A percentile compares a stretch with the other conserved stretches of the same genome.
phyloP scores from a whole-genome alignment of 2,797 vertebrate species.

The Chiloscyllium punctatum region DNA sequence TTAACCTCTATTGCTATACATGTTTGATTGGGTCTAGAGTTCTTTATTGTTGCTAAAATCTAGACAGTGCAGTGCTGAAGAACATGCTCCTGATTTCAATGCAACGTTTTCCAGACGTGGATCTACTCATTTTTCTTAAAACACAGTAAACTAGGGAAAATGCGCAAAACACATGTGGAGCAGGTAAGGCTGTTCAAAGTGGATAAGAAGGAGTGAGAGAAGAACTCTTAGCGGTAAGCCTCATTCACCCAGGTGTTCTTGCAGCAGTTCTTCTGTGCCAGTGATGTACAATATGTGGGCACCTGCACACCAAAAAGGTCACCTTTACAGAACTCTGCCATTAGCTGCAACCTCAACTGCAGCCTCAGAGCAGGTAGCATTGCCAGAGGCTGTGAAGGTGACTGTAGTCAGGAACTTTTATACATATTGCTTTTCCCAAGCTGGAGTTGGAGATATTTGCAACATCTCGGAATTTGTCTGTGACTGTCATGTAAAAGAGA shows the following conservation, averaged over 20 bases:
- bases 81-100: not conserved
- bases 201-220: too few species aligned
- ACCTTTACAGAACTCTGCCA: not conserved
- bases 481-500: not conserved
- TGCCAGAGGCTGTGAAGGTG: not conserved
- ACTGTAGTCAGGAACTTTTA: not conserved
- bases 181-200: not conserved
- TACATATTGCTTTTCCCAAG: not conserved
- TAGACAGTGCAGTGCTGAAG: not conserved
- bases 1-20: not conserved
- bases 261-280: not conserved
- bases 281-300: not conserved
- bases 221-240: too few species aligned
- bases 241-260: not conserved
- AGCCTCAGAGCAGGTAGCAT: not conserved
- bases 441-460: not conserved
- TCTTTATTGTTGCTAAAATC: not conserved
- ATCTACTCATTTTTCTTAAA: not conserved
- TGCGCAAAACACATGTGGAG: not conserved
- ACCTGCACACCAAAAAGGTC: not conserved
- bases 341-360: not conserved
- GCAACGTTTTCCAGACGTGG: not conserved
- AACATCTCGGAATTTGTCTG: not conserved
- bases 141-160: not conserved
- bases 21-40: not conserved